Base-by-base conservation (phyloP, 2,888 invertebrate genomes). In the Chrysolina americana region DNA sequence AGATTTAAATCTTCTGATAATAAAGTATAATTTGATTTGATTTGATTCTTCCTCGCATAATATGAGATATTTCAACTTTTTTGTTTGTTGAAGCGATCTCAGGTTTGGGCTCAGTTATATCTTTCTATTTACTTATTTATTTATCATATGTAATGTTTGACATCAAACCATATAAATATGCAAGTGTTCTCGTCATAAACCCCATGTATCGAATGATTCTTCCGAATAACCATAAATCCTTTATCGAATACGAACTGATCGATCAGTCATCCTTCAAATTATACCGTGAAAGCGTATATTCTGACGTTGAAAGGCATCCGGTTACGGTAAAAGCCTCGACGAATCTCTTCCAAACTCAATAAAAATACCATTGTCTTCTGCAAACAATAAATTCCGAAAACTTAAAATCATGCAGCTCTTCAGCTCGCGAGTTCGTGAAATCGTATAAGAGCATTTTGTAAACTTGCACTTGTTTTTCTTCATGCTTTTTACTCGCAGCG, bases 341-440 rank as follows among this genome's bases (percentile, higher is more conserved):
- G 64, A 71, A 74, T 68, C 71, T 59, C 63, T 74, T 74, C 53
- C 70, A 68, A 75, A 71, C 75, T 71, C 68, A 71, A 75, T 75
- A 74, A 44, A 19, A 65, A 68, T 65, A 62, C 68, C 68, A 75
- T 75, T 75, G 71, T 71, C 71, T 71, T 65, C 68, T 68, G 47
- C 71, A 75, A 74, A 74, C 65, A 71, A 75, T 75, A 75, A 75
- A 75, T 71, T 68, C 71, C 53, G 71, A 68, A 71, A 65, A 71
- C 65, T 73, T 68, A 36, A 66, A 70, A 59, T 74, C 62, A 74
- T 50, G 69, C 56, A 69, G 48, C 65, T 48, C 65, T 70, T 64
- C 62, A 74, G 47, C 65, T 65, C 62, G 74, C 63, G 23, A 66
- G 74, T 62, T 66, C 66, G 70, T 74, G 66, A 70, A 74, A 70